Conservation (phyloP, 92 coral and sea anemone genomes). For the Siderastrea radians region DNA sequence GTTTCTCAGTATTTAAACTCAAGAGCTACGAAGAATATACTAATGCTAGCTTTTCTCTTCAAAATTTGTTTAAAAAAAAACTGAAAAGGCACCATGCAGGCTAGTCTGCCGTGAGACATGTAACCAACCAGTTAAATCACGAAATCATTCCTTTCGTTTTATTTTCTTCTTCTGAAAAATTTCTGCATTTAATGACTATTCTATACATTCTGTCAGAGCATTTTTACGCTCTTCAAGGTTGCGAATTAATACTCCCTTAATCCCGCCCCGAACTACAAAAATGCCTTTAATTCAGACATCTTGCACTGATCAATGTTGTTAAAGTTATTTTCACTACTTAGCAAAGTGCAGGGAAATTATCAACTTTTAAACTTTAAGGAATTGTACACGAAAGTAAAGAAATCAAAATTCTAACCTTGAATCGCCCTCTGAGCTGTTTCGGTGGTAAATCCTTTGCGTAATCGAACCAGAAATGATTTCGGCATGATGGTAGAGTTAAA, state of each 20-base stretch:
- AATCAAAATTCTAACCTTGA: not conserved
- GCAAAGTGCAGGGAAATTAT: constrained; percentile 23
- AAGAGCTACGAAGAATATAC: not conserved
- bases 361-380: not conserved
- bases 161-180: not conserved
- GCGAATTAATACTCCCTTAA: constrained; percentile 37
- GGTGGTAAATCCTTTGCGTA: constrained; percentile 18
- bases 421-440: constrained; percentile 11
- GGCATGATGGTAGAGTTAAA: constrained; percentile 62
- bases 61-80: not conserved
- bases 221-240: constrained; percentile 2
- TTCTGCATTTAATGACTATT: constrained; percentile 8
- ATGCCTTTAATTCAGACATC: not conserved
- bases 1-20: not conserved
- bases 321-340: not conserved
- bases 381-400: not conserved
- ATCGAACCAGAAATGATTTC: constrained; percentile 71
- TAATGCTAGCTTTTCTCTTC: not conserved
- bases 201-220: not conserved
- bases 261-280: constrained; percentile 20
- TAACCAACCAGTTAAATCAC: constrained; percentile 5
- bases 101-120: not conserved
- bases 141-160: constrained; percentile 10
- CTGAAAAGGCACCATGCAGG: not conserved
- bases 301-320: not conserved